Evolutionary conservation across 2,113 vertebrate species (phyloP).

Genomic region (Istiophorus platypterus): DNA sequence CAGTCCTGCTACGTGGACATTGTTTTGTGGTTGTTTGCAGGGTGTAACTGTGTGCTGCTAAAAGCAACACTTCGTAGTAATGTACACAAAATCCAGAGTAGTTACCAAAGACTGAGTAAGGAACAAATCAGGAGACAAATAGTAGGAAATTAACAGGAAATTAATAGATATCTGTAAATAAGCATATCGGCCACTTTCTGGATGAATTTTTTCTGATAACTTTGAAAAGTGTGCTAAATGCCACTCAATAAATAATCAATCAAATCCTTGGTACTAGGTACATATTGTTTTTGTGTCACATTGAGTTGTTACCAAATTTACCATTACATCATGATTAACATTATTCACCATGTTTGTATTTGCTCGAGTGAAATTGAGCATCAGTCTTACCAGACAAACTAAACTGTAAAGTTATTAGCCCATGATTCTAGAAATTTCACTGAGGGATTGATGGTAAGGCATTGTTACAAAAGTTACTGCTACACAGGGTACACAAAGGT

Average conservation of each 20-base stretch:
- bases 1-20: not conserved
- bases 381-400: not conserved
- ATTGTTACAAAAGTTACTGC: not conserved
- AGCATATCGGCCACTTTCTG: not conserved
- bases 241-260: not conserved
- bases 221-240: constrained; percentile 13
- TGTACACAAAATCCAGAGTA: not conserved
- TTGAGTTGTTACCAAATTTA: not conserved
- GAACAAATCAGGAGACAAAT: not conserved
- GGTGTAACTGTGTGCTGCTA: not conserved
- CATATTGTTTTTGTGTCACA: not conserved
- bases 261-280: not conserved
- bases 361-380: not conserved
- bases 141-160: not conserved
- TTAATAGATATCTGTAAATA: not conserved
- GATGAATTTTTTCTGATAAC: constrained; percentile 20
- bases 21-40: not conserved
- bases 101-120: not conserved
- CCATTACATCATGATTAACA: not conserved
- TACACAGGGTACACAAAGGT: not conserved
- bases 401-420: not conserved
- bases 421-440: not conserved
- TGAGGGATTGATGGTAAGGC: not conserved
- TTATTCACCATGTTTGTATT: not conserved
- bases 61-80: not conserved